These are phyloP conservation scores for Heliconius nattereri DNA, from an alignment of 1,140 invertebrate species.

Conservation along the genomic window DNA sequence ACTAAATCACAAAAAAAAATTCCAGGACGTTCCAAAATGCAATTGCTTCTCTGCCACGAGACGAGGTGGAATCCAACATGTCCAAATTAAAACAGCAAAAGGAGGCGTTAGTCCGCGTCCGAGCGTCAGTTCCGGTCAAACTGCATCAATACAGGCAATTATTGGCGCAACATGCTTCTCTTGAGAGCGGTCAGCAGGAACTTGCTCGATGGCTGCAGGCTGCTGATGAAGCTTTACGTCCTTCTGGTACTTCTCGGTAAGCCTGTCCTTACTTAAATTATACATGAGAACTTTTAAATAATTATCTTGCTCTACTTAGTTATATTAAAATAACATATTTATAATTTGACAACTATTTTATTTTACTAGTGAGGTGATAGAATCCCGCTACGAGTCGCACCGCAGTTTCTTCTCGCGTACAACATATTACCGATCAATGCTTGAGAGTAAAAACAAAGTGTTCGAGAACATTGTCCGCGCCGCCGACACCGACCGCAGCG, in stretches of 20 bases:
- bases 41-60: constrained; percentile 93
- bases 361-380: constrained; percentile 83
- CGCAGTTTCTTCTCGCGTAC: constrained; percentile 94
- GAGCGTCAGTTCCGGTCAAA: constrained; percentile 90
- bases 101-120: constrained; percentile 90
- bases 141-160: constrained; percentile 91
- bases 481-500: constrained; percentile 86
- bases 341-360: background rate
- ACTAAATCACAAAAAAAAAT: background rate
- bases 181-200: constrained; percentile 93
- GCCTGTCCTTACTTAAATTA: background rate
- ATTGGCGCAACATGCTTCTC: constrained; percentile 93
- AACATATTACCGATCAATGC: constrained; percentile 95
- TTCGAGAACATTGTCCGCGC: constrained; percentile 92
- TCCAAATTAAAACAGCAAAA: constrained; percentile 93
- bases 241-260: background rate
- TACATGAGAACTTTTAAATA: too few species aligned
- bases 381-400: constrained; percentile 89
- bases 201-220: constrained; percentile 92
- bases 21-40: constrained; percentile 91
- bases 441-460: constrained; percentile 97
- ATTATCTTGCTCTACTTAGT: too few species aligned
- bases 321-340: too few species aligned
- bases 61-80: constrained; percentile 95
- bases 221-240: constrained; percentile 87